phyloP scores from a whole-genome alignment of 1,140 invertebrate species.

The Aporrectodea caliginosa region DNA sequence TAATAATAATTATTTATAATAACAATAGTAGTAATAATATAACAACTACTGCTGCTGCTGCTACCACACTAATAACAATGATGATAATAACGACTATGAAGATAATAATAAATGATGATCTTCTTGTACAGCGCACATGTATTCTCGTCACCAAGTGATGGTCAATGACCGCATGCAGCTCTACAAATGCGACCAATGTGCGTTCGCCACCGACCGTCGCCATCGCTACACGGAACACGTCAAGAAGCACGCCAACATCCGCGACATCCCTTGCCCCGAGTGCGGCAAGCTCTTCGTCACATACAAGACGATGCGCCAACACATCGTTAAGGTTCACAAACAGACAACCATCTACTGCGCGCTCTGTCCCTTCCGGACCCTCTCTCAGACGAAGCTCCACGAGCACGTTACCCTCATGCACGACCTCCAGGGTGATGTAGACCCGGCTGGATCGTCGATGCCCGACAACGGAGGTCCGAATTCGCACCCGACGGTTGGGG shows the following conservation, averaged over 20 bases:
- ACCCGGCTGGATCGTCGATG: background rate
- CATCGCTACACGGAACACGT: constrained; percentile 5
- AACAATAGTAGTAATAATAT: too few relatives aligned
- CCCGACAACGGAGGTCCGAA: background rate
- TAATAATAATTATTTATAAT: too few relatives aligned
- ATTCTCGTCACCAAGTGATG: background rate
- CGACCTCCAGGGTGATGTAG: too few relatives aligned
- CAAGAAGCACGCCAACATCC: background rate
- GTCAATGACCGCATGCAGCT: background rate
- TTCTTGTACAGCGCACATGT: constrained; percentile 4
- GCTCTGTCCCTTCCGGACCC: background rate
- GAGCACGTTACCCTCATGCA: background rate
- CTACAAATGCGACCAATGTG: background rate
- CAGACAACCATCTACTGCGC: background rate
- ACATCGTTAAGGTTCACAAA: background rate
- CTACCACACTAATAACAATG: too few relatives aligned
- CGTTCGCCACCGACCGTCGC: background rate
- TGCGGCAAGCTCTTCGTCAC: constrained; percentile 12
- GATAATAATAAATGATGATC: too few relatives aligned
- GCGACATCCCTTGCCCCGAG: constrained; percentile 13
- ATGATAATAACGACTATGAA: too few relatives aligned
- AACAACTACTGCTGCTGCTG: too few relatives aligned
- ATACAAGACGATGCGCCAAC: background rate
- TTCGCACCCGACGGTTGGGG: background rate
- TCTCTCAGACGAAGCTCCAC: background rate